Evolutionary conservation across 2,113 vertebrate species (phyloP).

Genomic region (Siphamia tubifer): DNA sequence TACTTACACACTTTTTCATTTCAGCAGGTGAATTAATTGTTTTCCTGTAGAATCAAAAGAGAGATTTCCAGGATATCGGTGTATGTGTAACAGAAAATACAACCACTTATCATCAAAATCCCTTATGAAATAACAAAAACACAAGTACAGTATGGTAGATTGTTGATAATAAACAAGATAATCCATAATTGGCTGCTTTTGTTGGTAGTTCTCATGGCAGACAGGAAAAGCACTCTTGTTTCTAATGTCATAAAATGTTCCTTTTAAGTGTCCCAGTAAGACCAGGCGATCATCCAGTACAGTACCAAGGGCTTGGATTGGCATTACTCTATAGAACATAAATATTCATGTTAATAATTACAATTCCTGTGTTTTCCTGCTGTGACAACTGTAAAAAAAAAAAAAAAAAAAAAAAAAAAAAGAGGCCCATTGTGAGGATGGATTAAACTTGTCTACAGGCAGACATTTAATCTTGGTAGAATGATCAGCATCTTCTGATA

Average conservation of each 20-base stretch:
- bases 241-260: too few relatives aligned
- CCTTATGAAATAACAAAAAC: neutral
- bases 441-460: constrained; percentile 3
- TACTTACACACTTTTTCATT: neutral
- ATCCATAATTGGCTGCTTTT: neutral
- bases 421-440: neutral
- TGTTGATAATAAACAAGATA: neutral
- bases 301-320: neutral
- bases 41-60: neutral
- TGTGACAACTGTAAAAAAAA: constrained; percentile 15
- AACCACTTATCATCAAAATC: neutral
- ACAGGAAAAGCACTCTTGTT: neutral
- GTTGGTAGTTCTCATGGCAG: neutral
- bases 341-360: neutral
- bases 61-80: neutral
- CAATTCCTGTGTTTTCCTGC: constrained; percentile 10
- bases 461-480: constrained; percentile 3
- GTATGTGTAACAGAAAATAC: neutral
- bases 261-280: neutral
- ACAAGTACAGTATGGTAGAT: neutral
- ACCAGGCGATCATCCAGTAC: neutral
- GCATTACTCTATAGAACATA: neutral
- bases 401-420: too few relatives aligned
- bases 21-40: neutral
- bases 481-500: neutral